phyloP scores from a whole-genome alignment of 1,140 invertebrate species.

The Aphelinus certus region DNA sequence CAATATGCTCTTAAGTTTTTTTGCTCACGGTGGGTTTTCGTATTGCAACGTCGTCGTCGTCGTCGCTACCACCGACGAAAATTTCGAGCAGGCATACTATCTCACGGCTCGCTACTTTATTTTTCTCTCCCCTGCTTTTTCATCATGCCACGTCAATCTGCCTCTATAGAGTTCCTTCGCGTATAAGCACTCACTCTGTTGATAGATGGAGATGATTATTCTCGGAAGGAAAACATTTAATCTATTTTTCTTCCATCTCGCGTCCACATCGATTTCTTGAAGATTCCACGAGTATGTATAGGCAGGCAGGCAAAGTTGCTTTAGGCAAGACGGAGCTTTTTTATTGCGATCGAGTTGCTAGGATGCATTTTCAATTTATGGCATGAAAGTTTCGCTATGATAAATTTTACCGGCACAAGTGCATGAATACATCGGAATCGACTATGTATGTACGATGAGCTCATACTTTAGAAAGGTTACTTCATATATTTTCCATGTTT shows the following conservation, averaged over 20 bases:
- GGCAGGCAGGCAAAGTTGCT: not conserved
- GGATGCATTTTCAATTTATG: slow-evolving; percentile 7
- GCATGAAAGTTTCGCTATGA: too few relatives aligned
- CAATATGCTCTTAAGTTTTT: slow-evolving; percentile 30
- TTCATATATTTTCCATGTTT: too few relatives aligned
- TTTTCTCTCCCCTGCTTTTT: slow-evolving; percentile 11
- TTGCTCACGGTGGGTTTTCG: not conserved
- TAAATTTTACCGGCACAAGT: too few relatives aligned
- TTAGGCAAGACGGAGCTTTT: not conserved
- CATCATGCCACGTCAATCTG: not conserved
- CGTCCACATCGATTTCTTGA: not conserved
- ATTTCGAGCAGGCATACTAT: not conserved
- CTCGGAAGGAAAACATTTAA: slow-evolving; percentile 18
- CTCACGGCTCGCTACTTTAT: not conserved
- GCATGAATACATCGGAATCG: too few relatives aligned
- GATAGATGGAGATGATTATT: slow-evolving; percentile 24
- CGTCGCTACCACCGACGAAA: not conserved
- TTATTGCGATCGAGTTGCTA: not conserved
- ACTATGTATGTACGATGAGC: too few relatives aligned
- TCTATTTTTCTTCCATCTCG: slow-evolving; percentile 21
- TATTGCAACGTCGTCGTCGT: too few relatives aligned
- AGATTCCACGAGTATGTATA: not conserved
- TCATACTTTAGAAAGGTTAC: too few relatives aligned
- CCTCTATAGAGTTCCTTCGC: not conserved
- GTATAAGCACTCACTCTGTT: not conserved